Base-by-base conservation (phyloP, 2,797 vertebrate species). In the Botia almorhae region DNA sequence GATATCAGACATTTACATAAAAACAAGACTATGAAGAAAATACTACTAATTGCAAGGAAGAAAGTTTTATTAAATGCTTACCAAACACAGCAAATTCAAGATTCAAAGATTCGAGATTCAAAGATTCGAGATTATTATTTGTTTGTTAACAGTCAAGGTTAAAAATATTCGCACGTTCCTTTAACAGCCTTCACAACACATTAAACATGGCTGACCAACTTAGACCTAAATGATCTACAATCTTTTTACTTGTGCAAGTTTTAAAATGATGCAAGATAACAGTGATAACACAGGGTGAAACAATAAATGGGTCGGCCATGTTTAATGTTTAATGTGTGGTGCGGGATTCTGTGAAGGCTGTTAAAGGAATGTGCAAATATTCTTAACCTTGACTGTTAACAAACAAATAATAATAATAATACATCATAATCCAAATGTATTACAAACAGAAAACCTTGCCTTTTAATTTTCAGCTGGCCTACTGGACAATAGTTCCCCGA, bases 301-400 rank as follows among this genome's bases (percentile, higher is more conserved):
- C 39, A 43, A 8, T 43, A 8, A 43, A 43, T 43, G 8, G 39
- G 39, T 43, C 39, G 10, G 39, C 8, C 7, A 43, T 43, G 39
- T 43, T 43, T 10, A 43, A 8, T 43, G 39, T 61, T 4, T 61
- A 14, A 0, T 2, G 60, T n/a, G n/a, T n/a, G n/a, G n/a, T n/a
- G n/a, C 6, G 60, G 6, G 29, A 39, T 11, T 58, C 33, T 43
- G 29, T 26, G 7, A 43, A 43, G 7, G 39, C 7, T 43, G 39
- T 43, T 1, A 43, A 53, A 2, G 64, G 21, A 60, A 71, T 50
- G 63, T 16, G 19, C 19, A 75, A 70, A 79, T 71, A 83, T 68
- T 82, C 39, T 13, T 46, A 21, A 50, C 58, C 14, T 55, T 60
- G 58, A 61, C 70, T 21, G 14, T 10, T 64, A 36, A 64, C 14